Base-by-base conservation (phyloP, 1,140 invertebrate genomes). In the Ceratosolen fusciceps region DNA sequence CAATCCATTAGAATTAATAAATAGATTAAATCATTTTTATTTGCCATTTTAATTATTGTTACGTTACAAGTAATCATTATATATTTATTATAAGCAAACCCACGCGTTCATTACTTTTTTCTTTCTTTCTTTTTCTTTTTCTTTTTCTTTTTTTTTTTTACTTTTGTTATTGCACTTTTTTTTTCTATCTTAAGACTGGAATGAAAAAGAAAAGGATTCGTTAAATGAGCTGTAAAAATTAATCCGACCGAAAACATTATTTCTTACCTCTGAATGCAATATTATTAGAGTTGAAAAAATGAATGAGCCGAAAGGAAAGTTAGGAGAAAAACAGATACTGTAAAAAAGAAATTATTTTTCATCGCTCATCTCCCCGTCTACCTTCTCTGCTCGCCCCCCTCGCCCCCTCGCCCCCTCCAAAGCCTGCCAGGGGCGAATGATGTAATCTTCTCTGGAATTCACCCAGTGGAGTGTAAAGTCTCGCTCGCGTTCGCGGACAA, bases 321-420 rank as follows among this genome's bases (percentile, higher is more conserved):
- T 47, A 43, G n/a, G 12, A 14, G 39, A 7, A 70, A 0, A 26
- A 47, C 24, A 47, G 43, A 72, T 54, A 54, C 47, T 54, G 19
- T 54, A 39, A 72, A 49, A 34, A 54, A 72, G 39, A 43, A 72
- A 72, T 72, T 54, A 72, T 54, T 72, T 72, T 74, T 74, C n/a
- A 74, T 2, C 4, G 26, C 56, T 52, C n/a, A 73, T 9, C 43
- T 37, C 10, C 49, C 31, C 16, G 1, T 24, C 8, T 34, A 8
- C 7, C 29, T 8, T 65, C 8, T n/a, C 21, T 58, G 21, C 52
- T 43, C 52, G 29, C n/a, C n/a, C n/a, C n/a, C n/a, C n/a, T n/a
- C n/a, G n/a, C n/a, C n/a, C n/a, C n/a, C n/a, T n/a, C n/a, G n/a
- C n/a, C n/a, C n/a, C n/a, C n/a, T n/a, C n/a, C n/a, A n/a, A n/a